Evolutionary conservation across 2,797 vertebrate species (phyloP).

Genomic region (Parauchenoglanis punctatus): DNA sequence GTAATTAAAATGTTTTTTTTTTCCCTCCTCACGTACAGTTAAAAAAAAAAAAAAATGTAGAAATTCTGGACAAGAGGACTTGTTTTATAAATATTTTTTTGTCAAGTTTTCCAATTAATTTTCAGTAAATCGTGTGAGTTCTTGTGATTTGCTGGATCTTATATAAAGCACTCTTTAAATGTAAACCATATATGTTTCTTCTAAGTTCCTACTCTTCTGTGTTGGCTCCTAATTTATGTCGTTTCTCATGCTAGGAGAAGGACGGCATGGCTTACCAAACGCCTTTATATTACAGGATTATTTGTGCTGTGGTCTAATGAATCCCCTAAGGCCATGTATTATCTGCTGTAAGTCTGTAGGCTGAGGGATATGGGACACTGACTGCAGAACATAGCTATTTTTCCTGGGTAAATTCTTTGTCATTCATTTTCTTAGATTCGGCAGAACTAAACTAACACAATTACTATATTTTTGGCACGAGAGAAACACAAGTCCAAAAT

Average conservation of each 20-base stretch:
- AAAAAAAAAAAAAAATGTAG: background rate
- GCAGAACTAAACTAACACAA: conserved; percentile 67
- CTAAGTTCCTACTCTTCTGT: background rate
- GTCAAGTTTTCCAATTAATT: conserved; percentile 11
- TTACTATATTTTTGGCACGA: conserved; percentile 56
- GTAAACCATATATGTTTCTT: conserved; percentile 1
- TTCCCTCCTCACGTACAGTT: conserved; percentile 34
- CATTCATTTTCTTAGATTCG: conserved; percentile 70
- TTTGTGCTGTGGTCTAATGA: conserved; percentile 38
- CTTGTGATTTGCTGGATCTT: conserved; percentile 10
- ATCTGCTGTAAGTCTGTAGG: conserved; percentile 40
- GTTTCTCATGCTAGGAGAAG: conserved; percentile 17
- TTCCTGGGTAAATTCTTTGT: conserved; percentile 63
- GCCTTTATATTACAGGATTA: conserved; percentile 28
- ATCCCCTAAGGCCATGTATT: conserved; percentile 30
- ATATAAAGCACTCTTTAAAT: conserved; percentile 23
- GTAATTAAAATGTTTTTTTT: conserved; percentile 73
- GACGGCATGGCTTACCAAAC: conserved; percentile 1
- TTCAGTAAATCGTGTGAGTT: conserved; percentile 1
- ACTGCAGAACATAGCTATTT: conserved; percentile 67
- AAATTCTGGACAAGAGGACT: background rate
- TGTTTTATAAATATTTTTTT: conserved; percentile 11
- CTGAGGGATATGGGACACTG: conserved; percentile 74
- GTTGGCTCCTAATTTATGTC: background rate
- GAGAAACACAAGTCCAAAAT: conserved; percentile 50